Percentiles rank a stretch among this genome's conserved stretches.
These are phyloP conservation scores for Oenanthe oenanthe DNA, from an alignment of 2,113 vertebrate genomes.

Conservation along the genomic window DNA sequence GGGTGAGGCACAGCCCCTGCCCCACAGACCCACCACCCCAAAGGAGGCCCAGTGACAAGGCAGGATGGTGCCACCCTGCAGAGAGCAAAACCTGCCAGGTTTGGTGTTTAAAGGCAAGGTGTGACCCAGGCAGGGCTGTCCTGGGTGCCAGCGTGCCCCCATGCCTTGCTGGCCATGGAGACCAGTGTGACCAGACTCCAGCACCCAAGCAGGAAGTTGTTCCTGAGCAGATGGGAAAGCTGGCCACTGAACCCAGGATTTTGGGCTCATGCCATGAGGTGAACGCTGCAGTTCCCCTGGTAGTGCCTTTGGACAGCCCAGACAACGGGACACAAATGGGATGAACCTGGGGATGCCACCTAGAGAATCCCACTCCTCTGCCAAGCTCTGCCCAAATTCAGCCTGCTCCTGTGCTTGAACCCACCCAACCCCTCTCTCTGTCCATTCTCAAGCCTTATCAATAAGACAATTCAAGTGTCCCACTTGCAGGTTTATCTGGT, in stretches of 20 bases:
- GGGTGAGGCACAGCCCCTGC: no score
- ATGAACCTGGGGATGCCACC: neutral
- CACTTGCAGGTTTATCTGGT: constrained; percentile 10
- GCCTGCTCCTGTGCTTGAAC: neutral
- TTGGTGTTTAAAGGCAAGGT: neutral
- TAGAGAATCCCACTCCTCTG: neutral
- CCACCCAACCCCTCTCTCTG: neutral
- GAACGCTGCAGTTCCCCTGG: neutral
- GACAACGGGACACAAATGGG: neutral
- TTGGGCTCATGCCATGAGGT: neutral
- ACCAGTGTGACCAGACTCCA: neutral
- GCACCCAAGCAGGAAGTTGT: neutral
- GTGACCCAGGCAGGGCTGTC: neutral
- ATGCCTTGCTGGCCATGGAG: neutral
- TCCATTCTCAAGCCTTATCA: constrained; percentile 2
- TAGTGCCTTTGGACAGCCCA: neutral
- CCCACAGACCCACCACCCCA: neutral
- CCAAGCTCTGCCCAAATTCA: neutral
- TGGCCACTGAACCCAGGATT: neutral
- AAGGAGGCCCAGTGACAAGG: neutral
- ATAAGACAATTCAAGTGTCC: neutral
- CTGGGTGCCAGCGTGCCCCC: fast-evolving
- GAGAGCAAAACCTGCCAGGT: neutral
- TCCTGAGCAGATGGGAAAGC: neutral
- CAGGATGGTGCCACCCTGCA: neutral